These are phyloP conservation scores for Triplophysa yarkandensis DNA, from an alignment of 2,797 vertebrate genomes.

Conservation along the genomic window DNA sequence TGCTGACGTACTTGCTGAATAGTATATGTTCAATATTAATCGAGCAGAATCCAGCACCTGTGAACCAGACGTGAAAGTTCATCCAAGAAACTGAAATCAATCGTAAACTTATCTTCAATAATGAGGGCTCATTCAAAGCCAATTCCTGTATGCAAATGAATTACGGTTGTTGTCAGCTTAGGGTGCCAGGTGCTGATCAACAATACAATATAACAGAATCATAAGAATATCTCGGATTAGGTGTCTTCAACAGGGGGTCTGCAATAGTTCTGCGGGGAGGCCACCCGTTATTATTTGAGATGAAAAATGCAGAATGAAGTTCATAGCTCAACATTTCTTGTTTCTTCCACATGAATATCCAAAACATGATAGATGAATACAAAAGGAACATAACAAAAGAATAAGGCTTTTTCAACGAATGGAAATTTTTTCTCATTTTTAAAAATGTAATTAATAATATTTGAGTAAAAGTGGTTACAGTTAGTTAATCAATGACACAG, in stretches of 20 bases:
- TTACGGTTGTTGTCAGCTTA: constrained; percentile 7
- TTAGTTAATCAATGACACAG: too few relatives aligned
- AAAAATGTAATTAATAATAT: too few relatives aligned
- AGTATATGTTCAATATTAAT: constrained; percentile 24
- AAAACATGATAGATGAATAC: too few relatives aligned
- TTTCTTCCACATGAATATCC: background rate
- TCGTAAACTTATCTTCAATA: constrained; percentile 17
- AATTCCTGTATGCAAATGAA: constrained; percentile 5
- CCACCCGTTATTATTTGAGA: background rate
- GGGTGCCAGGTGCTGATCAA: constrained; percentile 39
- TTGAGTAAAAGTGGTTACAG: too few relatives aligned
- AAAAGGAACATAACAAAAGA: too few relatives aligned
- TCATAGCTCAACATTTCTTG: background rate
- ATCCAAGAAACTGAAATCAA: constrained; percentile 24
- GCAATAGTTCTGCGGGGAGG: background rate
- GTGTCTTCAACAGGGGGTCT: background rate
- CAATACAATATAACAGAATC: background rate
- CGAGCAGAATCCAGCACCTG: constrained; percentile 19
- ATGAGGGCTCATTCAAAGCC: constrained; percentile 5
- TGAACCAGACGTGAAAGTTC: constrained; percentile 4
- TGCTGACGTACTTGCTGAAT: constrained; percentile 36
- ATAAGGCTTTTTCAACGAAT: too few relatives aligned
- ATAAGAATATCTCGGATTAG: background rate
- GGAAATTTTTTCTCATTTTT: too few relatives aligned
- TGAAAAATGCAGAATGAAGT: background rate